These are phyloP conservation scores for Heterotis niloticus DNA, from an alignment of 2,113 vertebrate species.

Conservation along the genomic window DNA sequence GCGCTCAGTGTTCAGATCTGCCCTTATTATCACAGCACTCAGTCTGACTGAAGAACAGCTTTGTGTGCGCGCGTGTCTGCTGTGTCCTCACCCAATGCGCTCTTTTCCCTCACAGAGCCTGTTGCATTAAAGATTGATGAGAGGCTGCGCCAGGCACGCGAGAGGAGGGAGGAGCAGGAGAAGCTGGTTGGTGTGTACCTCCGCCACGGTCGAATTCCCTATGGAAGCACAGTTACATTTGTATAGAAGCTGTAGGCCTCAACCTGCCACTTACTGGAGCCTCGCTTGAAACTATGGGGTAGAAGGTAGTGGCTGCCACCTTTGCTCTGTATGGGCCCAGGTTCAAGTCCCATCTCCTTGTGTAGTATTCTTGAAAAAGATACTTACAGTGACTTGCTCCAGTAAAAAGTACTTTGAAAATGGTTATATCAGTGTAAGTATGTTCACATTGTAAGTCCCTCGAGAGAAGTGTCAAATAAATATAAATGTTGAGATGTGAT, in stretches of 20 bases:
- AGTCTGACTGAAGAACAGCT: too few species aligned
- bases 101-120: constrained; percentile 63
- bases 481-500: too few species aligned
- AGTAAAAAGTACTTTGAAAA: too few species aligned
- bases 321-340: neutral
- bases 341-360: too few species aligned
- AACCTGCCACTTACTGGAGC: neutral
- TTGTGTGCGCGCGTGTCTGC: constrained; percentile 14
- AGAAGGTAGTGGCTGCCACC: too few species aligned
- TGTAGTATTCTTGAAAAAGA: too few species aligned
- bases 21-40: neutral
- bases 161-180: constrained; percentile 82
- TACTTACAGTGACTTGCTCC: neutral
- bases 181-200: constrained; percentile 77
- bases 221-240: too few species aligned
- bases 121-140: constrained; percentile 83
- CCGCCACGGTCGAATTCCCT: neutral
- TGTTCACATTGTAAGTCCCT: too few species aligned
- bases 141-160: constrained; percentile 82
- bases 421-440: too few species aligned
- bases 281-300: neutral
- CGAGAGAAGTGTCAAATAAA: too few species aligned
- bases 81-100: neutral
- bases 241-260: neutral
- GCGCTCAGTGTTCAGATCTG: neutral